phyloP scores from a whole-genome alignment of 2,797 vertebrate species.

The Hippocampus kuda region DNA sequence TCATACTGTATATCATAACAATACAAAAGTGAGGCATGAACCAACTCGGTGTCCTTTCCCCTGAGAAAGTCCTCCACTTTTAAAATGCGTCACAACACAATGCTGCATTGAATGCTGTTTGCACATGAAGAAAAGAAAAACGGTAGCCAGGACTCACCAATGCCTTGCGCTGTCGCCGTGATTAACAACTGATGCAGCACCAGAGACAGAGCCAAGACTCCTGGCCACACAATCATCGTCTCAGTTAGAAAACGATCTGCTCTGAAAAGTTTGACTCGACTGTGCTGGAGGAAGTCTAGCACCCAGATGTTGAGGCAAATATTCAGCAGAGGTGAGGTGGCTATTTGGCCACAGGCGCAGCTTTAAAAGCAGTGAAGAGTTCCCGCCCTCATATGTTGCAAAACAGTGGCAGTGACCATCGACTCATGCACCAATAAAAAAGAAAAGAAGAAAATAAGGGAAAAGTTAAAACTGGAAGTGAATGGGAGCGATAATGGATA shows the following conservation, averaged over 20 bases:
- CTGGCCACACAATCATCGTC: slow-evolving; percentile 53
- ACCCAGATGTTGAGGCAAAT: slow-evolving; percentile 32
- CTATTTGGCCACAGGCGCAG: slow-evolving; percentile 38
- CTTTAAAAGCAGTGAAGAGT: slow-evolving; percentile 61
- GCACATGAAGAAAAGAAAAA: not conserved
- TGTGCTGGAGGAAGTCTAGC: slow-evolving; percentile 15
- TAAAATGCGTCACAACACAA: slow-evolving; percentile 1
- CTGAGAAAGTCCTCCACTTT: not conserved
- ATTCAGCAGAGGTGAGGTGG: slow-evolving; percentile 49
- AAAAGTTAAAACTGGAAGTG: too few relatives aligned
- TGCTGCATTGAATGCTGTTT: not conserved
- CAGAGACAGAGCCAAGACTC: slow-evolving; percentile 59
- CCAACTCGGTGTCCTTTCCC: not conserved
- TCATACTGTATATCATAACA: not conserved
- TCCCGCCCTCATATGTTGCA: slow-evolving; percentile 30
- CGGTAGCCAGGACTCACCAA: slow-evolving; percentile 69
- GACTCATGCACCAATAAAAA: not conserved
- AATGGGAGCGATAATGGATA: not conserved
- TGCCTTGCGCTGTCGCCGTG: slow-evolving; percentile 68
- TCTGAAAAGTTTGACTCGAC: slow-evolving; percentile 12
- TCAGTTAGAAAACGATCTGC: slow-evolving; percentile 17
- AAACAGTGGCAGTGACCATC: slow-evolving; percentile 19
- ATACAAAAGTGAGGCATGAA: not conserved
- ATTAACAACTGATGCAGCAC: slow-evolving; percentile 65
- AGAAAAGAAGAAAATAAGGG: not conserved